These are phyloP conservation scores for Drosophila colorata DNA, from an alignment of 2,888 invertebrate species.

Conservation along the genomic window DNA sequence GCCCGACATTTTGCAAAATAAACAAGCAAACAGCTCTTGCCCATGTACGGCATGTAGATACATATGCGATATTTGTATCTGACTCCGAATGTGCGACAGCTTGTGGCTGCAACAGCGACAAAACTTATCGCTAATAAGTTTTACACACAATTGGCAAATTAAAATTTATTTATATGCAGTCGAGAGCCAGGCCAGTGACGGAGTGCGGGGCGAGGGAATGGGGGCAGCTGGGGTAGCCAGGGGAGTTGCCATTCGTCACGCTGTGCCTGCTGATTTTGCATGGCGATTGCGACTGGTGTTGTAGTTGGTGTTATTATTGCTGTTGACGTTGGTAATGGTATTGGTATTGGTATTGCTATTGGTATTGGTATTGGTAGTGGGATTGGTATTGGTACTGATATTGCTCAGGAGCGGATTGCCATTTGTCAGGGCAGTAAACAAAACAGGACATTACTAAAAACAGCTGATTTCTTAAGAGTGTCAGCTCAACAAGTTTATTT, in stretches of 20 bases:
- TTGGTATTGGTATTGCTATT: conserved; percentile 20
- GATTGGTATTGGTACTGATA: conserved; percentile 21
- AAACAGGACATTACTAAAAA: too few species aligned
- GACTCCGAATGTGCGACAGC: conserved; percentile 9
- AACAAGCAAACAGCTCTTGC: conserved; percentile 43
- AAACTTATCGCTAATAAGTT: conserved; percentile 79
- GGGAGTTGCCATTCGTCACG: conserved; percentile 47
- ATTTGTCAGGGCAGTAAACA: too few species aligned
- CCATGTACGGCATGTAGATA: conserved; percentile 24
- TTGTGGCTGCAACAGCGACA: conserved; percentile 44
- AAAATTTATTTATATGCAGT: conserved; percentile 71
- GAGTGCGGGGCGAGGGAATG: background rate
- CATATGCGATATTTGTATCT: conserved; percentile 19
- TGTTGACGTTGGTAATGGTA: conserved; percentile 22
- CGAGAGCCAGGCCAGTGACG: conserved; percentile 1
- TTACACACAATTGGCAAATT: conserved; percentile 77
- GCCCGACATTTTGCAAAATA: conserved; percentile 43
- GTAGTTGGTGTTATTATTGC: conserved; percentile 39
- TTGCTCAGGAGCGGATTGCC: conserved; percentile 37
- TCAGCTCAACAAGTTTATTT: too few species aligned
- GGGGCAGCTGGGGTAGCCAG: background rate
- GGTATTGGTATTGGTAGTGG: background rate
- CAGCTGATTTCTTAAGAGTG: too few species aligned
- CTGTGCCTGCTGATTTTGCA: conserved; percentile 43
- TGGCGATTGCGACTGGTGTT: conserved; percentile 28